Evolutionary conservation across 2,888 invertebrate genomes (phyloP).

Genomic region (Ectobius pallidus): DNA sequence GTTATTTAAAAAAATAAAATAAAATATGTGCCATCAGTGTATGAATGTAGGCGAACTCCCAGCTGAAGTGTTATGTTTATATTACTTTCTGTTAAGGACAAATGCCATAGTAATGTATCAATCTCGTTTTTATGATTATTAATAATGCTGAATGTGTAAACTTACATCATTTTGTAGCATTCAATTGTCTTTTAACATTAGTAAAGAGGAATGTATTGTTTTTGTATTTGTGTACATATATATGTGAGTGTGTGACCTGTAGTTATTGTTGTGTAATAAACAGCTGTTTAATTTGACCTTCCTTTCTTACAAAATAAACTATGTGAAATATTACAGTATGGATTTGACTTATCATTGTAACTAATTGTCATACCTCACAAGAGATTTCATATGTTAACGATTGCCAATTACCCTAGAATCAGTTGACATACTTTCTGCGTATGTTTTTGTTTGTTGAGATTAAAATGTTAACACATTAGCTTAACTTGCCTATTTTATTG

Average conservation of each 20-base stretch:
- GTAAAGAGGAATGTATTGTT: conserved; percentile 23
- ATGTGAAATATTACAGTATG: conserved; percentile 12
- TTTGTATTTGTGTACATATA: conserved; percentile 30
- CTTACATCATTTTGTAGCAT: not conserved
- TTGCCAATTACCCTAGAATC: too few species aligned
- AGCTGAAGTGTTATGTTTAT: conserved; percentile 5
- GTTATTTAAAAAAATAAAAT: conserved; percentile 18
- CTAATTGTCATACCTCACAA: too few species aligned
- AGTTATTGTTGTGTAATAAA: conserved; percentile 31
- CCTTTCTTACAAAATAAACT: conserved; percentile 28
- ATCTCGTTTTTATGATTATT: not conserved
- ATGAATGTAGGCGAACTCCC: conserved; percentile 3
- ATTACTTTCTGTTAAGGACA: not conserved
- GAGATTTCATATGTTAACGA: too few species aligned
- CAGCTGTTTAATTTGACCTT: conserved; percentile 27
- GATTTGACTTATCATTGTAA: too few species aligned
- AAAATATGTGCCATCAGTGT: conserved; percentile 29
- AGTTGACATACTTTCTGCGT: too few species aligned
- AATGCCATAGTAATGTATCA: not conserved
- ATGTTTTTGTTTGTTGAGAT: too few species aligned
- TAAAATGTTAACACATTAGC: too few species aligned
- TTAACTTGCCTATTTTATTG: too few species aligned
- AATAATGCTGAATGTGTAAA: conserved; percentile 25
- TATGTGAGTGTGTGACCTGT: conserved; percentile 23
- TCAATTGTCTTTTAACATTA: conserved; percentile 12